phyloP scores from a whole-genome alignment of 23 tunicate species.

The Phallusia fumigata region DNA sequence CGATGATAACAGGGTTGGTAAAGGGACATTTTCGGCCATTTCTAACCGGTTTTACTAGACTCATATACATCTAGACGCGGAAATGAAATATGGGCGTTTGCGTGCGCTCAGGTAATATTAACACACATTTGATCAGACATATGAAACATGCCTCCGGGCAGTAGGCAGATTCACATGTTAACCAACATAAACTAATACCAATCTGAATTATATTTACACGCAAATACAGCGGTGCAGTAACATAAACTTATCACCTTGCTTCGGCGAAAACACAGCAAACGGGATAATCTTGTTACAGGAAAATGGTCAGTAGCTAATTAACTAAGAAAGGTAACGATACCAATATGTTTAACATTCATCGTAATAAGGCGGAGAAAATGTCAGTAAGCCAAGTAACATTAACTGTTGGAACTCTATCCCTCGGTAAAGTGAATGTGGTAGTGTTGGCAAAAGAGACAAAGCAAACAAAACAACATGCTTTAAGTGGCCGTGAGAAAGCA shows the following conservation, averaged over 20 bases:
- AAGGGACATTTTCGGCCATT: background rate
- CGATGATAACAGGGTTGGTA: background rate
- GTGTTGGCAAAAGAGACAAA: conserved; percentile 6
- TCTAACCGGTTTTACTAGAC: background rate
- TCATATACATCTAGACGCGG: background rate
- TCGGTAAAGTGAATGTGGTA: background rate
- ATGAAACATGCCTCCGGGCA: no score
- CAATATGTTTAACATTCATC: background rate
- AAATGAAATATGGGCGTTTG: background rate
- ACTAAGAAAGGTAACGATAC: background rate
- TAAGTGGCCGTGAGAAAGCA: conserved; percentile 14
- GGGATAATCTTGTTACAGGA: background rate
- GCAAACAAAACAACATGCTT: conserved; percentile 6
- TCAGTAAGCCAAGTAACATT: background rate
- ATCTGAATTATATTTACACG: background rate
- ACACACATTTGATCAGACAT: no score
- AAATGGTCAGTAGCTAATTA: background rate
- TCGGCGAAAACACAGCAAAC: background rate
- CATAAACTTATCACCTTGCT: background rate
- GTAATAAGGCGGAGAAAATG: background rate
- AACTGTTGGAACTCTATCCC: background rate
- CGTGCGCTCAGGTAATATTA: background rate
- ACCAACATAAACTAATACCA: background rate
- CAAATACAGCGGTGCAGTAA: background rate
- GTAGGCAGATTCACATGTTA: no score